A percentile compares a stretch with the other conserved stretches of the same genome.
These are phyloP conservation scores for Ypsolopha sequella DNA, from an alignment of 2,888 invertebrate genomes.

Conservation along the genomic window DNA sequence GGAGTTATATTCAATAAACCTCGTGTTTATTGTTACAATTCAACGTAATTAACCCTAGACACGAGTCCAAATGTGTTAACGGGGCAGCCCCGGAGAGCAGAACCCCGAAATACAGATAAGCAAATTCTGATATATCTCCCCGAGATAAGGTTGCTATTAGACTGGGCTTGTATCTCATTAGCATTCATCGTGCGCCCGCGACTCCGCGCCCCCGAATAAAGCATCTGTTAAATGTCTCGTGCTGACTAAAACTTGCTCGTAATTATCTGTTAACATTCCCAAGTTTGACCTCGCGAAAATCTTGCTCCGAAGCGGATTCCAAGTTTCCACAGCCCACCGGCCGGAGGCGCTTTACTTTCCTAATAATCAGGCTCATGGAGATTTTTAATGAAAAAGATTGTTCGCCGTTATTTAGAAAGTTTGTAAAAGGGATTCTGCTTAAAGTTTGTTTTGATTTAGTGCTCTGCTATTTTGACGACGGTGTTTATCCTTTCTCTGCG, in stretches of 20 bases:
- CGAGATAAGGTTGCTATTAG: background rate
- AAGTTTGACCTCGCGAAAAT: conserved; percentile 68
- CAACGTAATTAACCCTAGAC: conserved; percentile 68
- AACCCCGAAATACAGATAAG: too few species aligned
- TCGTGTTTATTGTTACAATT: conserved; percentile 4
- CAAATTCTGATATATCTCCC: too few species aligned
- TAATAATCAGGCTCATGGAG: conserved; percentile 65
- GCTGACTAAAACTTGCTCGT: conserved; percentile 65
- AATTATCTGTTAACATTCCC: conserved; percentile 71
- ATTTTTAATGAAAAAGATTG: conserved; percentile 70
- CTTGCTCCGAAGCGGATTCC: conserved; percentile 39
- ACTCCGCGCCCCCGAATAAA: conserved; percentile 62
- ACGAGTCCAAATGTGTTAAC: conserved; percentile 67
- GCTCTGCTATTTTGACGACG: conserved; percentile 32
- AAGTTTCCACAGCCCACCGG: conserved; percentile 47
- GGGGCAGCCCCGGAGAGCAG: conserved; percentile 43
- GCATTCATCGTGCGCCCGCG: conserved; percentile 66
- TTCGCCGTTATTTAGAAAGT: conserved; percentile 66
- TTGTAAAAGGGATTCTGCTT: conserved; percentile 58
- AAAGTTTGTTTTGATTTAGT: conserved; percentile 68
- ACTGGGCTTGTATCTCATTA: conserved; percentile 39
- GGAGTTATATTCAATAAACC: conserved; percentile 1
- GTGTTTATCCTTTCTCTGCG: conserved; percentile 51
- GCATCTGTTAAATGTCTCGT: conserved; percentile 71
- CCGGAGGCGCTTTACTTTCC: conserved; percentile 64